Percentiles rank a stretch among this genome's conserved stretches.
Evolutionary conservation across 1,140 invertebrate species (phyloP).

Genomic region (Drosophila arawakana): DNA sequence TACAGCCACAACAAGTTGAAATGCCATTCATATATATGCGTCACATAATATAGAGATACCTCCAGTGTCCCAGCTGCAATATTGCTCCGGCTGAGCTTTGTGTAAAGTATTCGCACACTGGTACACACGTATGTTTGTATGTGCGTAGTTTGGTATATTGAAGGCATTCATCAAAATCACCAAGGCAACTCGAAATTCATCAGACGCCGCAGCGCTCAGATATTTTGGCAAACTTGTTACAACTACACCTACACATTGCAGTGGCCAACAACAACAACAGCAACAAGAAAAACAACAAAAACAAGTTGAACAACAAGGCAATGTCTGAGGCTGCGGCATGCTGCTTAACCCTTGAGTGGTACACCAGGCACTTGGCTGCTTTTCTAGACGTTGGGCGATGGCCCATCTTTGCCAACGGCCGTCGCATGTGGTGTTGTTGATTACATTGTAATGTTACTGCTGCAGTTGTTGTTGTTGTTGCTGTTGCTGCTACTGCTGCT

Average conservation of each 20-base stretch:
- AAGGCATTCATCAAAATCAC: constrained; percentile 77
- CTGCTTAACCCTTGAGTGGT: constrained; percentile 69
- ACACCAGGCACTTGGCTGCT: constrained; percentile 56
- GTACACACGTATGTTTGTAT: constrained; percentile 4
- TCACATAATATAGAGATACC: constrained; percentile 22
- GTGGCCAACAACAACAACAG: constrained; percentile 10
- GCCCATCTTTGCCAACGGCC: constrained; percentile 36
- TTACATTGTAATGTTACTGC: constrained; percentile 69
- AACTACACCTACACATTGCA: constrained; percentile 52
- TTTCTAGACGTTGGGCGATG: constrained; percentile 31
- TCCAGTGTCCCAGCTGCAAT: constrained; percentile 52
- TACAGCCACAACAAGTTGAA: constrained; percentile 65
- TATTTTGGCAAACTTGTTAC: constrained; percentile 63
- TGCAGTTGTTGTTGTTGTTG: constrained; percentile 49
- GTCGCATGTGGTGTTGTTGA: constrained; percentile 75
- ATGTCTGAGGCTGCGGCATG: constrained; percentile 36
- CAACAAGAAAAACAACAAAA: constrained; percentile 23
- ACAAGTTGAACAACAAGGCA: constrained; percentile 8
- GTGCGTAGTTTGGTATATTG: constrained; percentile 45
- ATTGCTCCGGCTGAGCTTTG: constrained; percentile 52
- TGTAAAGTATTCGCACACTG: constrained; percentile 30
- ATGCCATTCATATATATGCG: constrained; percentile 54
- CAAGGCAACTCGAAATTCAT: constrained; percentile 74
- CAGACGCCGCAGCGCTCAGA: constrained; percentile 50
- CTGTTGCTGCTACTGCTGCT: constrained; percentile 48